Evolutionary conservation across 2,113 vertebrate species (phyloP).

Genomic region (Centropus bengalensis): DNA sequence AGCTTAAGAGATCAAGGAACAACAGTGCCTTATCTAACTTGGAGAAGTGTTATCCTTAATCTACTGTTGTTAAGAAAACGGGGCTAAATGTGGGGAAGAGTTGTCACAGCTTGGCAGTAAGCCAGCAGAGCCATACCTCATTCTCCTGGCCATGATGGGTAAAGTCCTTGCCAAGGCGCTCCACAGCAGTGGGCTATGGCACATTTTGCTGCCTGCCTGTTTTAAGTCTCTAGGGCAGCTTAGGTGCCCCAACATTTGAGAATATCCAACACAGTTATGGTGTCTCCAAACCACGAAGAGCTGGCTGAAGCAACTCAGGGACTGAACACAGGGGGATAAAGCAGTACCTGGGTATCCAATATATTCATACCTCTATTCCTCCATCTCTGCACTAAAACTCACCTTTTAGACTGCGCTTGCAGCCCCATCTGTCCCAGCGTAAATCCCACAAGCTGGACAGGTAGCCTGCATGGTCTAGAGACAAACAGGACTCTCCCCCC

Average conservation of each 20-base stretch:
- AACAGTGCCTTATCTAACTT: not conserved
- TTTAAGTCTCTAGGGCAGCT: not conserved
- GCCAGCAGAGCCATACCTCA: not conserved
- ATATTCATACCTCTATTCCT: not conserved
- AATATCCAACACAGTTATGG: not conserved
- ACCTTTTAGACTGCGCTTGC: not conserved
- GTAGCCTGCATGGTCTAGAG: not conserved
- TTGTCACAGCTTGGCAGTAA: not conserved
- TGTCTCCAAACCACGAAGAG: not conserved
- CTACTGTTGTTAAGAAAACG: not conserved
- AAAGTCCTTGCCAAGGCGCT: not conserved
- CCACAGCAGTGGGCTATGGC: not conserved
- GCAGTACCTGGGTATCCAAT: not conserved
- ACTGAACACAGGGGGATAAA: not conserved
- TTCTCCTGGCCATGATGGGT: not conserved
- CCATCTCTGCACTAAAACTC: not conserved
- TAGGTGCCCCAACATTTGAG: rapidly evolving
- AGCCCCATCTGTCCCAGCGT: not conserved
- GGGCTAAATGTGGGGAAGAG: not conserved
- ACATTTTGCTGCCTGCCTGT: not conserved
- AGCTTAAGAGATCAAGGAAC: not conserved
- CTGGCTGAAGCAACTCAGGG: not conserved
- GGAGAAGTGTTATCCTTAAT: not conserved
- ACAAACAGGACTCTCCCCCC: not conserved
- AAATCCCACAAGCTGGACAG: not conserved